These are phyloP conservation scores for Ashinkailepas kermadecensis DNA, from an alignment of 2,888 invertebrate species.

Conservation along the genomic window DNA sequence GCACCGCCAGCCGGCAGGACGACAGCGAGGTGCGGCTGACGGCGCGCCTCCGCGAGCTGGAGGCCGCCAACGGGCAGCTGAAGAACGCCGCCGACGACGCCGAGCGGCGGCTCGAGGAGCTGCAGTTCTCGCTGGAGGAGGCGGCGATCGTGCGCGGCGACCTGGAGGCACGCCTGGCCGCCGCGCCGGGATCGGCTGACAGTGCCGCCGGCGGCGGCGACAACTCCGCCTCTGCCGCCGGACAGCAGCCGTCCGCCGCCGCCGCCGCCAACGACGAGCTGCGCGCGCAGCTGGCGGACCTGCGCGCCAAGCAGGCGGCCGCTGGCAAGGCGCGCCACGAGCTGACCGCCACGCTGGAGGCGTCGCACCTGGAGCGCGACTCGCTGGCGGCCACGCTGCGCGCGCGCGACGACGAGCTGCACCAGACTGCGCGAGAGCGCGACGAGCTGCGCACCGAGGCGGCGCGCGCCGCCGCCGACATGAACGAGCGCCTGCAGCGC, in stretches of 20 bases:
- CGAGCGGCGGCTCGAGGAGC: constrained; percentile 74
- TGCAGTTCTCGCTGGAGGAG: constrained; percentile 84
- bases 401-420: background rate
- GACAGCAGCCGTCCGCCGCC: background rate
- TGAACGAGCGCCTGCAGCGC: constrained; percentile 20
- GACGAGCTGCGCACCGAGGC: background rate
- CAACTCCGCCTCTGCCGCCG: too few relatives aligned
- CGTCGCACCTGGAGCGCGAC: background rate
- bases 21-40: constrained; percentile 43
- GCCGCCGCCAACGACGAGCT: background rate
- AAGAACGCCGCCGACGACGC: constrained; percentile 58
- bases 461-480: constrained; percentile 19
- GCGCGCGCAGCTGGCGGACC: background rate
- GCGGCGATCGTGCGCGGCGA: constrained; percentile 78
- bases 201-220: background rate
- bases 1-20: constrained; percentile 67
- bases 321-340: too few relatives aligned
- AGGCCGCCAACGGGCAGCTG: constrained; percentile 35
- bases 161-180: constrained; percentile 57
- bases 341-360: background rate
- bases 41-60: background rate
- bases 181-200: background rate
- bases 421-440: background rate
- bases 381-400: background rate
- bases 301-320: background rate